These are phyloP conservation scores for Enchytraeus crypticus DNA, from an alignment of 2,888 invertebrate genomes.

Conservation along the genomic window DNA sequence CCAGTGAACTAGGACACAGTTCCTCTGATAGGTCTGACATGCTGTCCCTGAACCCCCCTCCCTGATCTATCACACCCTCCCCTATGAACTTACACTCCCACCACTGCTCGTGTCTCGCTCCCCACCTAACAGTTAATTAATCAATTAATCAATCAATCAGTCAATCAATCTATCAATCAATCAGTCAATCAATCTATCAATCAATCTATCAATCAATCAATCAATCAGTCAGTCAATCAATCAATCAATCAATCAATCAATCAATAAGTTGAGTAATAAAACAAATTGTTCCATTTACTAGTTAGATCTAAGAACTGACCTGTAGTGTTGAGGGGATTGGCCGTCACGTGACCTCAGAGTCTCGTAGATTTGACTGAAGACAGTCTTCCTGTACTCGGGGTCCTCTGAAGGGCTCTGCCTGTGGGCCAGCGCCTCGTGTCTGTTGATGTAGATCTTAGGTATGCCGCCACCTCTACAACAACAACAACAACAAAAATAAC, in stretches of 20 bases:
- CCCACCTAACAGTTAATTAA: too few relatives aligned
- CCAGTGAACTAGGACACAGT: constrained; percentile 41
- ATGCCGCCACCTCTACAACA: constrained; percentile 22
- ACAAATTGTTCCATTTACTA: too few relatives aligned
- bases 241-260: too few relatives aligned
- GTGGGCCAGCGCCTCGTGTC: constrained; percentile 44
- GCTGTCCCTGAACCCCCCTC: constrained; percentile 48
- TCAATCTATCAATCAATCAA: too few relatives aligned
- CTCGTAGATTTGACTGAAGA: constrained; percentile 45
- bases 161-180: too few relatives aligned
- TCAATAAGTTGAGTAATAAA: too few relatives aligned
- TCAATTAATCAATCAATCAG: too few relatives aligned
- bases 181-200: too few relatives aligned
- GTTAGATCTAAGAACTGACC: background rate
- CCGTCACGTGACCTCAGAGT: constrained; percentile 42
- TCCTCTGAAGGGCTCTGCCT: constrained; percentile 37
- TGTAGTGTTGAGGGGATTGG: background rate
- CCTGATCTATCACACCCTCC: constrained; percentile 49
- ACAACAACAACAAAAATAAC: too few relatives aligned
- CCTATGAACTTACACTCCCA: constrained; percentile 49
- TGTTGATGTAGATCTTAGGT: constrained; percentile 41
- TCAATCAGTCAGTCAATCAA: too few relatives aligned
- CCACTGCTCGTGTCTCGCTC: constrained; percentile 45
- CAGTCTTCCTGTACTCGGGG: constrained; percentile 40
- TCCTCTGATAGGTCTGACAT: constrained; percentile 47